Base-by-base conservation (phyloP, 2,888 invertebrate genomes). In the Byasa hedistus region DNA sequence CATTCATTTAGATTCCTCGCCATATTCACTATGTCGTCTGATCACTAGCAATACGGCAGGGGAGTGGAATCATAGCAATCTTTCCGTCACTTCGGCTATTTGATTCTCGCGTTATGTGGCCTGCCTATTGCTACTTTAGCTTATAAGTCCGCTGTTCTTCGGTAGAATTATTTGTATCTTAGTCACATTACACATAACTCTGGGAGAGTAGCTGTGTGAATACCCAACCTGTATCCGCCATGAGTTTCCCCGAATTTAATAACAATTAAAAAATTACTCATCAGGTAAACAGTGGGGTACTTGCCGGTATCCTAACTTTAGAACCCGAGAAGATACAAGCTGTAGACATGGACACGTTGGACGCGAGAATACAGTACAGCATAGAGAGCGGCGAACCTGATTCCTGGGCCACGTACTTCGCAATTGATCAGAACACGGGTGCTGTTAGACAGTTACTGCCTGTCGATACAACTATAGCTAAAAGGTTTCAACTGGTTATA, bases 311-410 rank as follows among this genome's bases (percentile, higher is more conserved):
- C 27, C 93, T 98, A 24, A 95, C 95, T 68, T 94, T 98, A 23
- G 94, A 94, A 44, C 98, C 98, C 0, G 97, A 97, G 80, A 96
- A 96, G 81, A 97, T 98, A 69, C 96, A 97, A 86, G 98, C 98
- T 0, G 95, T 96, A 0, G 98, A 98, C 84, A 95, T 96, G 94
- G 98, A 98, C 79, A 96, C 97, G 0, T 93, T 98, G 57, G 96
- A 96, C 78, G 94, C 96, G 0, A 94, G 95, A 0, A 97, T 98
- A 69, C 93, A 93, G 63, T 98, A 97, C 82, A 95, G 94, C 66
- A 97, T 98, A 78, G 93, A 96, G 19, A 96, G 95, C 71, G 98
- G 97, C 0, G 94, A 93, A 72, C 98, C 97, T 0, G 92, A 94
- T 12, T 94, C 94, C 67, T 98, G 95, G 89, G 88, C 92, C 0